These are phyloP conservation scores for Aurelia sp. DNA, from an alignment of 30 jellyfish, hydroid and myxozoan species.

Conservation along the genomic window DNA sequence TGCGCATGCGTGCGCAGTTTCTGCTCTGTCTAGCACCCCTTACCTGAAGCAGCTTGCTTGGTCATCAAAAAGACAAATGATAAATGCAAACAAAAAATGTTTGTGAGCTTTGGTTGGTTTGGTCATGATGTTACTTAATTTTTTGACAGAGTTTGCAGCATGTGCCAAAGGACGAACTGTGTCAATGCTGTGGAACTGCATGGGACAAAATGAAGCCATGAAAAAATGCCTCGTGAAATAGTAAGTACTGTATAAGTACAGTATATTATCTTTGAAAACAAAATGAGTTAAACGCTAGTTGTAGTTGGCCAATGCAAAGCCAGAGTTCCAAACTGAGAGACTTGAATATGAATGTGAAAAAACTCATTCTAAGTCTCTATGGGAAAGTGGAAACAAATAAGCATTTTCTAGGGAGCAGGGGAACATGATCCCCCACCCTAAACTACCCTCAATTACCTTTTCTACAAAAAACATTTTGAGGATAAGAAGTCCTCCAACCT, in stretches of 20 bases:
- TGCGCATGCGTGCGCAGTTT: too few relatives aligned
- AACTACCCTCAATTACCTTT: too few relatives aligned
- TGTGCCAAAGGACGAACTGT: constrained; percentile 94
- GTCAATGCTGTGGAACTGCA: constrained; percentile 91
- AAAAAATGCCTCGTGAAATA: constrained; percentile 68
- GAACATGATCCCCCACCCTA: not conserved
- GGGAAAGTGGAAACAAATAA: not conserved
- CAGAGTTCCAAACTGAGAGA: not conserved
- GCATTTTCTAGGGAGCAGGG: not conserved
- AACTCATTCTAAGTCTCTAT: not conserved
- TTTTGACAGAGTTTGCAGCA: constrained; percentile 57
- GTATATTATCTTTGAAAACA: not conserved
- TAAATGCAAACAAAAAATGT: too few relatives aligned
- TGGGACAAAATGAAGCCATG: constrained; percentile 76
- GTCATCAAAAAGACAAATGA: too few relatives aligned
- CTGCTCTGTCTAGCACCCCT: too few relatives aligned
- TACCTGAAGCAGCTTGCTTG: too few relatives aligned
- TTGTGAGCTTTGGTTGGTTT: too few relatives aligned
- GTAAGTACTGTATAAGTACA: constrained; percentile 29
- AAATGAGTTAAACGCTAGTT: not conserved
- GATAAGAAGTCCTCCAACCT: too few relatives aligned
- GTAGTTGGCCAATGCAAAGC: not conserved
- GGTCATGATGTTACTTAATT: too few relatives aligned
- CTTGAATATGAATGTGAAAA: not conserved
- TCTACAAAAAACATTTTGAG: too few relatives aligned